Evolutionary conservation across 2,113 vertebrate genomes (phyloP).

Genomic region (Girardinichthys multiradiatus): DNA sequence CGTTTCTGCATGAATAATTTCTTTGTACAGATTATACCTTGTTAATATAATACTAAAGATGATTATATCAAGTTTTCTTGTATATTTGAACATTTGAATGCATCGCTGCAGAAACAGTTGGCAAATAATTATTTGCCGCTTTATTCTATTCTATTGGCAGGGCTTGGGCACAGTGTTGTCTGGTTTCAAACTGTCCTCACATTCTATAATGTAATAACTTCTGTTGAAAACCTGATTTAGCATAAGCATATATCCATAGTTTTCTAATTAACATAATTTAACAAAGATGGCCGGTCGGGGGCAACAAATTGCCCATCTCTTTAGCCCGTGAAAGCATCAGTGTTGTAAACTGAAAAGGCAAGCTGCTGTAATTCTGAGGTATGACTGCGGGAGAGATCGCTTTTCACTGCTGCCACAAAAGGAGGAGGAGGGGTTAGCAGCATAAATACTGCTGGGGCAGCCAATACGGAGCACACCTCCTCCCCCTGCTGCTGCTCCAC

Average conservation of each 20-base stretch:
- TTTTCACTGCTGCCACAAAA: constrained; percentile 79
- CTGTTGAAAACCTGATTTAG: not conserved
- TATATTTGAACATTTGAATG: not conserved
- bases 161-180: not conserved
- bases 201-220: not conserved
- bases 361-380: constrained; percentile 67
- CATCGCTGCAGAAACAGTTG: no score
- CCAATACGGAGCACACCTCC: constrained; percentile 70
- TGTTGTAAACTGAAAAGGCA: constrained; percentile 57
- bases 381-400: constrained; percentile 71
- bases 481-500: constrained; percentile 34
- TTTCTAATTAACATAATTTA: constrained; percentile 39
- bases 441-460: constrained; percentile 63
- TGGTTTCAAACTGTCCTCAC: not conserved
- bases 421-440: constrained; percentile 64
- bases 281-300: constrained; percentile 46
- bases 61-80: not conserved
- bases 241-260: constrained; percentile 6
- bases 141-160: not conserved
- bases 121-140: not conserved
- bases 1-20: no score
- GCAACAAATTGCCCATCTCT: constrained; percentile 52
- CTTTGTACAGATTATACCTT: no score
- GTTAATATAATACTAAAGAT: not conserved
- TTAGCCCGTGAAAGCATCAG: constrained; percentile 58